Evolutionary conservation across 2,797 vertebrate genomes (phyloP).

Genomic region (Antrozous pallidus): DNA sequence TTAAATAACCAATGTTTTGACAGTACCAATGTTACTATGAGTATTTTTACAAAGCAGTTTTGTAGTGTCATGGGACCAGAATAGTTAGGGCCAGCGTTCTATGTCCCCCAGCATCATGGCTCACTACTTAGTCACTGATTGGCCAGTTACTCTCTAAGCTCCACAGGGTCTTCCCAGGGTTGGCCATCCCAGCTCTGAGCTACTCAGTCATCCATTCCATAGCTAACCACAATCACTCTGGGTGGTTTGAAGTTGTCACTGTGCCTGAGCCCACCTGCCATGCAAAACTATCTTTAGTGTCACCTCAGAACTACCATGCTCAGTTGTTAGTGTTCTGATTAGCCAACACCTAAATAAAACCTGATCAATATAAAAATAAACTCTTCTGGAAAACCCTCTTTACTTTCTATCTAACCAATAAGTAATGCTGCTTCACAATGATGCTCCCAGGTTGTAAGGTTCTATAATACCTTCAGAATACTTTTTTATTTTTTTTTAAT

Average conservation of each 20-base stretch:
- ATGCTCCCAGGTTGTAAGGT: not conserved
- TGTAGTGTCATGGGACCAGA: constrained; percentile 29
- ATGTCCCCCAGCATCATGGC: not conserved
- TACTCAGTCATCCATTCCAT: not conserved
- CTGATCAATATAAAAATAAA: not conserved
- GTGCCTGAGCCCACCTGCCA: not conserved
- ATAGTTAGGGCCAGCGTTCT: constrained; percentile 11
- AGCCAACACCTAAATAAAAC: not conserved
- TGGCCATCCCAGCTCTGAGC: not conserved
- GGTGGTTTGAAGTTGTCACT: not conserved
- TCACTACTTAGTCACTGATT: not conserved
- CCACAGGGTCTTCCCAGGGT: not conserved
- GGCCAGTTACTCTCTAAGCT: not conserved
- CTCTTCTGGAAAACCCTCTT: not conserved
- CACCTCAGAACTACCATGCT: not conserved
- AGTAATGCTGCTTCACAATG: not conserved
- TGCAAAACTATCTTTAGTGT: not conserved
- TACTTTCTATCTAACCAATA: not conserved
- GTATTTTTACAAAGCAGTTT: constrained; percentile 59
- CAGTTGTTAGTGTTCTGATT: not conserved
- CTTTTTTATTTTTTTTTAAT: not conserved
- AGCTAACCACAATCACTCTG: not conserved
- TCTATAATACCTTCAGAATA: not conserved
- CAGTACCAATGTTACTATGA: constrained; percentile 64
- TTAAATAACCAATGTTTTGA: constrained; percentile 69